These are phyloP conservation scores for Sinelater perroti DNA, from an alignment of 2,888 invertebrate species.

Conservation along the genomic window DNA sequence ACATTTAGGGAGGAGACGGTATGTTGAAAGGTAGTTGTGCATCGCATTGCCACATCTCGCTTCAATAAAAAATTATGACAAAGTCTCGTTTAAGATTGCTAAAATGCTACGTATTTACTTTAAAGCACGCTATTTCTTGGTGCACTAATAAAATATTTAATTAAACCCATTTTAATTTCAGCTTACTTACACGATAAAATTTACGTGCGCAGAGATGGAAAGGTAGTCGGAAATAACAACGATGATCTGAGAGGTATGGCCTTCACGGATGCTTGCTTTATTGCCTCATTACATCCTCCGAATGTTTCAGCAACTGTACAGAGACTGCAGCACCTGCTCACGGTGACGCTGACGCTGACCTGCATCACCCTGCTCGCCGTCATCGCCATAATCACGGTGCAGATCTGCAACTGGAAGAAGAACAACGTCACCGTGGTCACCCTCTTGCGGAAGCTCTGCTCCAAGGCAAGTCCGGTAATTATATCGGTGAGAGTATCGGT, in stretches of 20 bases:
- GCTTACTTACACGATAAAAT: constrained; percentile 55
- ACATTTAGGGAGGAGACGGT: too few species aligned
- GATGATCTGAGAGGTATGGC: constrained; percentile 50
- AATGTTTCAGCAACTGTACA: constrained; percentile 51
- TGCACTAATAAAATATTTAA: constrained; percentile 1
- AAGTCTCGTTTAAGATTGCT: too few species aligned
- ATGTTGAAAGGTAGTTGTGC: too few species aligned
- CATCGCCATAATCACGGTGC: constrained; percentile 46
- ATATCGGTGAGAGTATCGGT: not conserved
- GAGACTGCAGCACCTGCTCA: constrained; percentile 50
- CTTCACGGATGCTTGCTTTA: too few species aligned
- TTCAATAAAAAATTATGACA: too few species aligned
- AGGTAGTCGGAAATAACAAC: constrained; percentile 30
- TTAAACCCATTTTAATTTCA: constrained; percentile 46
- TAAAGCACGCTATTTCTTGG: not conserved
- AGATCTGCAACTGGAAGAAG: constrained; percentile 55
- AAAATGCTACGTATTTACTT: too few species aligned
- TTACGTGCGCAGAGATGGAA: constrained; percentile 47
- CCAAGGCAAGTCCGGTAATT: constrained; percentile 45
- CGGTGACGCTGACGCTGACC: constrained; percentile 50
- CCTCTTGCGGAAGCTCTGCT: constrained; percentile 51
- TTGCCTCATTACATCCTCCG: not conserved
- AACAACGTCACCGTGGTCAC: constrained; percentile 54
- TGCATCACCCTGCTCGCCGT: constrained; percentile 52
- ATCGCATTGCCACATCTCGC: too few species aligned